These are phyloP conservation scores for Dusona sp. DNA, from an alignment of 2,888 invertebrate genomes.

Conservation along the genomic window DNA sequence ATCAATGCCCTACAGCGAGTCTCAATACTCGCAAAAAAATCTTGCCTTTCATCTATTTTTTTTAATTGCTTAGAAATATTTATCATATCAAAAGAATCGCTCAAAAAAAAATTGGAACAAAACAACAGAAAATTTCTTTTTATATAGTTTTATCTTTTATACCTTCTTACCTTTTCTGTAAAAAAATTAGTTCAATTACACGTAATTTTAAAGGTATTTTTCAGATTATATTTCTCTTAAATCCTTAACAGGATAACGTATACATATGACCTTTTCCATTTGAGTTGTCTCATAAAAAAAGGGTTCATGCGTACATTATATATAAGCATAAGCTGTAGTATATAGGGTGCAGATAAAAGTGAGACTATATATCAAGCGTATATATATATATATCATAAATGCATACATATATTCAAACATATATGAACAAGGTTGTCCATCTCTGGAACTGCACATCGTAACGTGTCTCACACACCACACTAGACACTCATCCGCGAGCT, in stretches of 20 bases:
- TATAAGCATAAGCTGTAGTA: conserved; percentile 68
- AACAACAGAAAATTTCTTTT: too few relatives aligned
- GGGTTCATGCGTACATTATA: conserved; percentile 7
- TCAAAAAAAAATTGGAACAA: background rate
- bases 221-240: background rate
- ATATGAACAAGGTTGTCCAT: conserved; percentile 22
- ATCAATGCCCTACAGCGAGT: too few relatives aligned
- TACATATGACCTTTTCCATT: conserved; percentile 26
- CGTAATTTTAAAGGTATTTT: background rate
- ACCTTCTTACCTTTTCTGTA: too few relatives aligned
- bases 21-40: too few relatives aligned
- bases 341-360: conserved; percentile 1
- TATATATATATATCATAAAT: background rate
- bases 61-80: background rate
- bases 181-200: background rate
- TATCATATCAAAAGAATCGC: background rate
- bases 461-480: conserved; percentile 25
- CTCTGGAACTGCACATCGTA: conserved; percentile 5
- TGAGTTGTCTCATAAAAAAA: conserved; percentile 42
- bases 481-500: conserved; percentile 57
- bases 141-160: too few relatives aligned
- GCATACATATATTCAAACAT: background rate
- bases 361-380: background rate
- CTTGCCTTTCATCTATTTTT: background rate
- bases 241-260: background rate